phyloP scores from a whole-genome alignment of 2,888 invertebrate species.

The Epiblema foenella region DNA sequence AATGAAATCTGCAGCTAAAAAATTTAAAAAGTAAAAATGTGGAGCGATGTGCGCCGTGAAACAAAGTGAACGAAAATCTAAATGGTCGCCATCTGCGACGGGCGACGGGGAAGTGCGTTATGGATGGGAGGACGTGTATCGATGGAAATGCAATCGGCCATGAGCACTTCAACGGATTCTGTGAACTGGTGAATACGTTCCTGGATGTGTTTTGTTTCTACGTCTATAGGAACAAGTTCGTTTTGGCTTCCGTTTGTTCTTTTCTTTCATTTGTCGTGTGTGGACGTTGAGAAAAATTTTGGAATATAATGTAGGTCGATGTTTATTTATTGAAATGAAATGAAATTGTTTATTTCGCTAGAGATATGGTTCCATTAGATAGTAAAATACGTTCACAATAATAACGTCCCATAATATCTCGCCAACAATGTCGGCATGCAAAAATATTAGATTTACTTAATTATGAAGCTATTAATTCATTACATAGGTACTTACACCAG shows the following conservation, averaged over 20 bases:
- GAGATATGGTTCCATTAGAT: too few relatives aligned
- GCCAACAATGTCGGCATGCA: too few relatives aligned
- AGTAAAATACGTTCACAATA: too few relatives aligned
- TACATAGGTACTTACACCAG: too few relatives aligned
- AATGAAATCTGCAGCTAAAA: slow-evolving; percentile 44
- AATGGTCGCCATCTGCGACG: slow-evolving; percentile 56
- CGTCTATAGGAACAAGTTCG: slow-evolving; percentile 12
- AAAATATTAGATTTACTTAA: too few relatives aligned
- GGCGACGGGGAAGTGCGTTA: slow-evolving; percentile 59
- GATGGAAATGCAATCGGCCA: slow-evolving; percentile 60
- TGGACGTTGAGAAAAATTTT: neutral
- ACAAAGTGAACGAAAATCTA: slow-evolving; percentile 52
- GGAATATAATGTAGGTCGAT: neutral
- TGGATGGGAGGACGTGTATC: slow-evolving; percentile 57
- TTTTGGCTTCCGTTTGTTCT: slow-evolving; percentile 11
- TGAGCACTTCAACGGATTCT: slow-evolving; percentile 49
- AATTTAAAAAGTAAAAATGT: slow-evolving; percentile 49
- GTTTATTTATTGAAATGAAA: neutral
- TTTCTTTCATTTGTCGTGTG: slow-evolving; percentile 16
- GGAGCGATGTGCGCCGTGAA: slow-evolving; percentile 49
- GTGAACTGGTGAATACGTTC: slow-evolving; percentile 29
- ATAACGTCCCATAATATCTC: too few relatives aligned
- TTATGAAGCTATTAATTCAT: too few relatives aligned
- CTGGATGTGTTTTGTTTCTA: slow-evolving; percentile 29
- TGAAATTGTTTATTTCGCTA: too few relatives aligned